A percentile compares a stretch with the other conserved stretches of the same genome.
Evolutionary conservation across 2,888 invertebrate genomes (phyloP).

Genomic region (Geotrupes spiniger): DNA sequence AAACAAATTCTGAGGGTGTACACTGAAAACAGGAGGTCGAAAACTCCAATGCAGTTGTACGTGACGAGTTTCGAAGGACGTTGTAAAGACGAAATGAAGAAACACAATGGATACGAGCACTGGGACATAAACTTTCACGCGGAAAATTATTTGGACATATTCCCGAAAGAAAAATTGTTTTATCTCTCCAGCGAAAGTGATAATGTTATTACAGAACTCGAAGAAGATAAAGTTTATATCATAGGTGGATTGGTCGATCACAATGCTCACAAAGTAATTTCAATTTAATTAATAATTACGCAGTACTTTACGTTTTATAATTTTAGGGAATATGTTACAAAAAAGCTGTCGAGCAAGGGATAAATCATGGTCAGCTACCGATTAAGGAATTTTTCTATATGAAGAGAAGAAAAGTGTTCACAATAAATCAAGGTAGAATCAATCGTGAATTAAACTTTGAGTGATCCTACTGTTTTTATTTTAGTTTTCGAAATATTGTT

Average conservation of each 20-base stretch:
- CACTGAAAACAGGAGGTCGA: conserved; percentile 80
- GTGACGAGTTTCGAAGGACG: conserved; percentile 77
- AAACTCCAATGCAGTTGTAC: conserved; percentile 77
- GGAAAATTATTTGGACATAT: conserved; percentile 65
- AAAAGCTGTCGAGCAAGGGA: conserved; percentile 73
- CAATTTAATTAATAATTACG: background rate
- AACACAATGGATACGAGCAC: conserved; percentile 83
- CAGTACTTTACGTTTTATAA: conserved; percentile 2
- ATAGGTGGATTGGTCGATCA: conserved; percentile 98
- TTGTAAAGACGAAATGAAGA: conserved; percentile 69
- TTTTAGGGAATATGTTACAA: conserved; percentile 79
- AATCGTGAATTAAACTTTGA: conserved; percentile 16
- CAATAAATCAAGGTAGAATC: conserved; percentile 85
- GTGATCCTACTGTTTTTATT: conserved; percentile 38
- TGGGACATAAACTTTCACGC: conserved; percentile 85
- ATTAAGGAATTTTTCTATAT: conserved; percentile 85
- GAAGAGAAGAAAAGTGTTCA: conserved; percentile 90
- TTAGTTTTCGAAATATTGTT: conserved; percentile 82
- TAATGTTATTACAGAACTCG: conserved; percentile 72
- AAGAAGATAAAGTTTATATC: conserved; percentile 79
- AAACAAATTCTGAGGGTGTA: conserved; percentile 91
- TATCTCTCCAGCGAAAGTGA: conserved; percentile 95
- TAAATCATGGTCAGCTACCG: conserved; percentile 83
- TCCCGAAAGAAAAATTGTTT: conserved; percentile 74
- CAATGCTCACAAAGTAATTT: conserved; percentile 81